Conservation (phyloP, 1,140 invertebrate species). For the Asbolus verrucosus region DNA sequence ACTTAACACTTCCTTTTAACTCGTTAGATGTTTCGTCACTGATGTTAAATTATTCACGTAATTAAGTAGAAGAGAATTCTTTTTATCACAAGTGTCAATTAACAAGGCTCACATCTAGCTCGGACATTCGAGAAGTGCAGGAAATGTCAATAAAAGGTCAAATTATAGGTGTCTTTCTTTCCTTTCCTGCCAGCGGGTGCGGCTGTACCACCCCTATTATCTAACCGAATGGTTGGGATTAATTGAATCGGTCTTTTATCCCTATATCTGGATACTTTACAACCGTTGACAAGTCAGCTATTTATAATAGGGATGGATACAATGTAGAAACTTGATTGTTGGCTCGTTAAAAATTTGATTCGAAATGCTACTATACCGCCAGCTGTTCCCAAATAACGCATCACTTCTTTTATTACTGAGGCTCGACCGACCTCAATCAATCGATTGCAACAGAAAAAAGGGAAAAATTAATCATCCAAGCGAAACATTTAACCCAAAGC, state of each 20-base stretch:
- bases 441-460: neutral
- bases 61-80: too few relatives aligned
- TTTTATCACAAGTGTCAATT: too few relatives aligned
- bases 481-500: constrained; percentile 6
- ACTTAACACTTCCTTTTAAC: constrained; percentile 3
- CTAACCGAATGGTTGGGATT: too few relatives aligned
- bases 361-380: constrained; percentile 11
- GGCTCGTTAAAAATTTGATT: constrained; percentile 21
- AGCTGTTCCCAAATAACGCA: constrained; percentile 9
- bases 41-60: too few relatives aligned
- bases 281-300: constrained; percentile 18
- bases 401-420: neutral
- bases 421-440: neutral
- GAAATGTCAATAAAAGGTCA: too few relatives aligned
- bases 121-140: neutral
- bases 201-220: too few relatives aligned
- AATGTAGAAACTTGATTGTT: neutral
- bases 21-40: constrained; percentile 15
- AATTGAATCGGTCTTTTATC: neutral
- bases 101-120: too few relatives aligned
- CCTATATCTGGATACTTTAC: neutral
- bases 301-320: neutral
- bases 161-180: too few relatives aligned
- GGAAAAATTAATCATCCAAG: neutral
- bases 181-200: too few relatives aligned